Evolutionary conservation across 2,888 invertebrate genomes (phyloP), one percentile per base, ranked within the genome.

Genomic region (Ypsolopha sequella): DNA sequence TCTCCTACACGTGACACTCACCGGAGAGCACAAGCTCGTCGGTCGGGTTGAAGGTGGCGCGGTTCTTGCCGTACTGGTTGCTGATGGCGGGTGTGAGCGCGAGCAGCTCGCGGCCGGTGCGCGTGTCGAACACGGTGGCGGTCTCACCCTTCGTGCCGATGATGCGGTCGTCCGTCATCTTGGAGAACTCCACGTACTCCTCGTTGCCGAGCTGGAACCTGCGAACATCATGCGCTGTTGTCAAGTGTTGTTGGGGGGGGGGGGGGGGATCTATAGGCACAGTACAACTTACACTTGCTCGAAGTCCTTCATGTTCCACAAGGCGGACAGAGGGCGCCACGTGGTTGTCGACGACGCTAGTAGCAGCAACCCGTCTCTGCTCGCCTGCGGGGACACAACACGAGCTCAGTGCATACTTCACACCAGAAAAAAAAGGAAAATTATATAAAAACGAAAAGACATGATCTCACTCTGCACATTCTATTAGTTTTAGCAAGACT

Each of bases 41-140:
- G 2, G 94, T 93, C 51, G 95, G 95, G 76, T 95, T 96, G 76
- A 97, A 98, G 2, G 97, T 97, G 2, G 99, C 98, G 50, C 94
- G 88, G 80, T 99, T 99, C 80, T 94, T 94, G 2, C 92, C 93
- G 80, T 99, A 99, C 71, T 95, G 93, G 81, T 99, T 99, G 54
- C 95, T 94, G 65, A 95, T 91, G 51, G 92, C 89, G 0, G 96
- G 95, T 36, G 91, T 90, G 46, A 98, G 88, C 0, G 92, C 91
- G 56, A 91, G 82, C 43, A 98, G 73, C 58, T 91, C 88, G 52
- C 90, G 84, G 2, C 95, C 95, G 0, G 96, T 96, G 55, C 90
- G 88, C 11, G 96, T 91, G 78, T 99, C 99, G 77, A 95, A 98
- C 51, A 99, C 92, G 54, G 91, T 92, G 1, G 96, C 96, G 33